Evolutionary conservation across 2,113 vertebrate genomes (phyloP), one percentile per base, ranked within the genome.

Genomic region (Sebastes schlegelii): DNA sequence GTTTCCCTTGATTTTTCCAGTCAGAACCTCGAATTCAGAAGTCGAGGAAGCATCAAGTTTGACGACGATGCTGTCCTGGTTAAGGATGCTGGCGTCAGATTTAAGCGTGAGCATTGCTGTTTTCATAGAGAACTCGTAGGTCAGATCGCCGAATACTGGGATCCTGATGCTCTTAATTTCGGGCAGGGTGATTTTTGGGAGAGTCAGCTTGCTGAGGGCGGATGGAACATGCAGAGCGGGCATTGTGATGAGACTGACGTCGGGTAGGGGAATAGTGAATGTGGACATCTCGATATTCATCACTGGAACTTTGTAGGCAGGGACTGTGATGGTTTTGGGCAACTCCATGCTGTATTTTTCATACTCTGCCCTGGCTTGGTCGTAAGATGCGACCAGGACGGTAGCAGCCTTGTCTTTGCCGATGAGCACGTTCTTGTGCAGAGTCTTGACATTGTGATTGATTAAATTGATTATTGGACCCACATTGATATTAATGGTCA

Each of bases 141-240:
- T 97, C 57, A 98, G 55, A 79, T 99, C 97, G 81, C 97, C 97
- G 92, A 99, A 90, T 46, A 95, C 93, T 86, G 97, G 96, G 92
- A 99, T 92, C 40, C 90, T 91, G 87, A 99, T 95, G 49, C 79
- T 92, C 64, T 89, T 82, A 0, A 93, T 88, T 71, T 63, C 93
- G 42, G 93, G 93, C 67, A 96, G 86, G 86, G 92, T 95, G 75
- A 98, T 88, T 81, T 92, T 95, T 62, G 97, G 96, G 82, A 98
- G 92, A 69, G 94, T 96, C 52, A 97, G 52, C 88, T 92, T 95
- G 54, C 88, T 94, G 9, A 97, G 88, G 58, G 94, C 95, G 78
- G 92, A 92, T 26, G 96, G 96, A 21, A 97, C 74, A 2, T 89
- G 88, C 71, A 97, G 87, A 8, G 93, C 75, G 42, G 96, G 95